Evolutionary conservation across 2,797 vertebrate species (phyloP), one percentile per base, ranked within the genome.

Genomic region (Denticeps clupeoides): DNA sequence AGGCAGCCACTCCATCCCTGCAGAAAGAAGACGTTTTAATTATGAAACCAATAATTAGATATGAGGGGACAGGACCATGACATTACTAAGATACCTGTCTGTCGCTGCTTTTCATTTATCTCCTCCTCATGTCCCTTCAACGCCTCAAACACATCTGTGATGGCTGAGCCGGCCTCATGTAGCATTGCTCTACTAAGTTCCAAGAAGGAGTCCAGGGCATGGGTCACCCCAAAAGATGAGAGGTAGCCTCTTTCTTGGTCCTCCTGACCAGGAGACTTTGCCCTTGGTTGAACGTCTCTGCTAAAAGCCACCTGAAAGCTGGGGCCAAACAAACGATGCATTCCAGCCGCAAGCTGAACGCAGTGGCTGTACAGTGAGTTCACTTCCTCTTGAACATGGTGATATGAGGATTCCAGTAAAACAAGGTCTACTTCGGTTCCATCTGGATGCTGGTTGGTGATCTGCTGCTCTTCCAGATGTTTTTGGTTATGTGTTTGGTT

Each of bases 161-260:
- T 62, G 3, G 68, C 68, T 37, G 80, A 65, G 4, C 77, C 73
- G 49, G 90, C 58, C 8, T 76, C 80, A 53, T 80, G 71, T 2
- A 85, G 71, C 55, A 87, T 13, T 0, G 76, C 83, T 53, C 63
- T 78, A 18, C 84, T 82, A 58, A 86, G 82, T 56, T 84, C 80
- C 59, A 73, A 72, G 51, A 86, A 65, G 2, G 32, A 52, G 49
- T 82, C 78, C 4, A 89, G 45, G 51, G 87, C 59, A 21, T 60
- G 53, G 0, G 78, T 69, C 47, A 80, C 28, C 12, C 62, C 67
- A 70, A 75, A 69, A 2, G 61, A 66, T 49, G 66, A 72, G 37
- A 71, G 51, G 42, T 70, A 53, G 19, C 70, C 8, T 60, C 56
- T 15, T 73, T 66, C 41, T 64, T 47, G 1, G 68, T 24, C 68